Evolutionary conservation across 1,140 invertebrate species (phyloP).

Genomic region (Matsumurasca onukii): DNA sequence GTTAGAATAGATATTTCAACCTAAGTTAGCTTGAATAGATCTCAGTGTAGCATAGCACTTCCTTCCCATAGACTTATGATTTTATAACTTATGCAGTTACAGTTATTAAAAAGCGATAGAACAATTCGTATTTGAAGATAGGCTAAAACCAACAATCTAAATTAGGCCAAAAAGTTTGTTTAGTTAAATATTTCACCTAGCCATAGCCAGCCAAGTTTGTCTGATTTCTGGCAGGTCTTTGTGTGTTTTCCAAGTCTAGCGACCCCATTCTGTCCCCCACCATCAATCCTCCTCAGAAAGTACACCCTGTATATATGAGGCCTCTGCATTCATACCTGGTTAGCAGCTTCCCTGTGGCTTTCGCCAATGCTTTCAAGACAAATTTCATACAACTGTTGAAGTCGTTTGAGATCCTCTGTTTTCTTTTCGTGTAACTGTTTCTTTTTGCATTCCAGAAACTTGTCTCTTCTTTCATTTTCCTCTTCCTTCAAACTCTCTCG

Average conservation of each 20-base stretch:
- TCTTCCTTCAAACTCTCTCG: background rate
- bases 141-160: background rate
- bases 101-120: background rate
- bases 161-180: background rate
- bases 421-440: slow-evolving; percentile 5
- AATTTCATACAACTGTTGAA: slow-evolving; percentile 1
- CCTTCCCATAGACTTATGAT: background rate
- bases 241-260: no score
- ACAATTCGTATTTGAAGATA: background rate
- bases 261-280: background rate
- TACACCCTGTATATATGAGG: background rate
- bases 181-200: background rate
- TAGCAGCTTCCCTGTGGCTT: slow-evolving; percentile 4
- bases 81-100: background rate
- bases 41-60: background rate
- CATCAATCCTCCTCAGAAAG: background rate
- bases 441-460: background rate
- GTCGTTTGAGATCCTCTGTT: background rate
- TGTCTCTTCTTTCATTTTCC: background rate
- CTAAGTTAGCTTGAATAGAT: background rate
- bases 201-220: background rate
- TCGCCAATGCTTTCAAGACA: background rate
- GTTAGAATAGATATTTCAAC: background rate
- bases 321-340: background rate
- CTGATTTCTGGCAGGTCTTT: no score